phyloP scores from a whole-genome alignment of 2,797 vertebrate genomes.

The Coluber constrictor region DNA sequence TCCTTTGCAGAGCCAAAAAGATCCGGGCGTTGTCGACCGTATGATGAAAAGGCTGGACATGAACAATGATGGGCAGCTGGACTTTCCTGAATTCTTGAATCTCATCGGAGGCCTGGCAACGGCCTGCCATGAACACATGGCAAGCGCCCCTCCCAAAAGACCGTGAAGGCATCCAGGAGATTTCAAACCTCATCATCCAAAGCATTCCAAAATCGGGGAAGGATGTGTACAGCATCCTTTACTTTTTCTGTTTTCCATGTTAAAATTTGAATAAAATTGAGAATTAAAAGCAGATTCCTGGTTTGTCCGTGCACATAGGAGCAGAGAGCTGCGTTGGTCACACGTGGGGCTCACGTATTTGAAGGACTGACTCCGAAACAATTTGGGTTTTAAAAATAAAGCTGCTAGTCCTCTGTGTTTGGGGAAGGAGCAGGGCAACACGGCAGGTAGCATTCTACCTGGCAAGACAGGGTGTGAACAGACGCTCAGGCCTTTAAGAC shows the following conservation, averaged over 20 bases:
- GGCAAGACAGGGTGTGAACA: background rate
- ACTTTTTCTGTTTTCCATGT: background rate
- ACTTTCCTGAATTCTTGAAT: conserved; percentile 87
- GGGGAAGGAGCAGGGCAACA: background rate
- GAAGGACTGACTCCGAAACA: background rate
- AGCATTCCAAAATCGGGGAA: conserved; percentile 2
- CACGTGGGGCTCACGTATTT: background rate
- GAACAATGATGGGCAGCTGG: conserved; percentile 80
- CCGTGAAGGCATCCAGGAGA: background rate
- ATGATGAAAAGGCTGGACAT: conserved; percentile 88
- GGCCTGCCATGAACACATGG: conserved; percentile 65
- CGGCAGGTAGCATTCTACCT: background rate
- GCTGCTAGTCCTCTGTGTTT: background rate
- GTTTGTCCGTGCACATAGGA: background rate
- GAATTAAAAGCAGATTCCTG: background rate
- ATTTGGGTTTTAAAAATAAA: background rate
- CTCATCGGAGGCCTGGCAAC: conserved; percentile 73
- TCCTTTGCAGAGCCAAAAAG: conserved; percentile 71
- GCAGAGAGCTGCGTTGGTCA: background rate
- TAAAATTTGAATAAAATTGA: background rate
- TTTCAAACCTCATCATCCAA: background rate
- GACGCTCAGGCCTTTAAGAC: background rate
- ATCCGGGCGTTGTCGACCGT: conserved; percentile 65
- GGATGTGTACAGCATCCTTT: accelerated
- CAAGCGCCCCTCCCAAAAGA: background rate